phyloP scores from a whole-genome alignment of 2,888 invertebrate genomes.

The Agriopis aurantiaria region DNA sequence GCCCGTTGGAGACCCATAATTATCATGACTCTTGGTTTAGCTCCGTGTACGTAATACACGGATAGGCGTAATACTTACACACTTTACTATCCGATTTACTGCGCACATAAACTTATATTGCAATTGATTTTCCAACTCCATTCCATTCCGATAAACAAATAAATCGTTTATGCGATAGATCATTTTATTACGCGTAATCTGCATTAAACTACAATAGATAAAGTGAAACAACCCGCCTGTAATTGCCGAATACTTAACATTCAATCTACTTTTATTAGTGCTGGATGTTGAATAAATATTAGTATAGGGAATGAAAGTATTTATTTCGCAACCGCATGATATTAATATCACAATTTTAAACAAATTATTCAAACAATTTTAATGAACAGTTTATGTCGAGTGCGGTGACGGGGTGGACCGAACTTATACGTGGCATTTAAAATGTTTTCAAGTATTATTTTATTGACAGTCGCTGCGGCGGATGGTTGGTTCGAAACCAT shows the following conservation, averaged over 20 bases:
- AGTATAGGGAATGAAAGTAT: not conserved
- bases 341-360: conserved; percentile 71
- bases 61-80: conserved; percentile 27
- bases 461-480: conserved; percentile 54
- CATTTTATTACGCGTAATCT: conserved; percentile 42
- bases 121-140: conserved; percentile 32
- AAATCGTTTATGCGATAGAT: conserved; percentile 37
- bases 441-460: conserved; percentile 64
- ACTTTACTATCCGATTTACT: conserved; percentile 37
- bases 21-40: conserved; percentile 70
- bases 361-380: conserved; percentile 74
- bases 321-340: conserved; percentile 72
- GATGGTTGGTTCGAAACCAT: conserved; percentile 32
- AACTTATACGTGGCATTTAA: conserved; percentile 65
- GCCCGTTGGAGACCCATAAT: conserved; percentile 75
- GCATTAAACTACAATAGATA: conserved; percentile 39
- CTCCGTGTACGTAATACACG: conserved; percentile 46
- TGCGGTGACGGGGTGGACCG: conserved; percentile 56
- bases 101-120: conserved; percentile 32
- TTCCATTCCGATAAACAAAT: conserved; percentile 38
- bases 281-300: conserved; percentile 22
- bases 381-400: conserved; percentile 71
- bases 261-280: conserved; percentile 51
- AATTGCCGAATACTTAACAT: conserved; percentile 47
- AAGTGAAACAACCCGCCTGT: conserved; percentile 42